Evolutionary conservation across 1,140 invertebrate species (phyloP).

Genomic region (Calliopsis andreniformis): DNA sequence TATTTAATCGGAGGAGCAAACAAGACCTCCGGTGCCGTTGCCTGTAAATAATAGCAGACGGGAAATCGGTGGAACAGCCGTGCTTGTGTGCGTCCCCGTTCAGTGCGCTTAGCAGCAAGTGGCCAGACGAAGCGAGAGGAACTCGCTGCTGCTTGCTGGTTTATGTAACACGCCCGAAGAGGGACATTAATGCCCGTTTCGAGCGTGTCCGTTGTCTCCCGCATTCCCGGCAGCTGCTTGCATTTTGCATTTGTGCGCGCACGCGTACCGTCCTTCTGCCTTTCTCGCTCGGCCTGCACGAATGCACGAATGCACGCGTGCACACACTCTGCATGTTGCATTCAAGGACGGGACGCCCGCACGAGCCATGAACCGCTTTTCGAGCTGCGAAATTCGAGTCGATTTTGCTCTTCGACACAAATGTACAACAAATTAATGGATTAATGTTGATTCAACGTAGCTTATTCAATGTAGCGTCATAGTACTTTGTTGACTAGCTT

Average conservation of each 20-base stretch:
- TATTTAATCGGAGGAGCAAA: slow-evolving; percentile 31
- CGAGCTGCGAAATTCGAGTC: not conserved
- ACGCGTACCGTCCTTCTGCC: not conserved
- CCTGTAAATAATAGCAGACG: slow-evolving; percentile 11
- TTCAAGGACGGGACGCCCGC: slow-evolving; percentile 58
- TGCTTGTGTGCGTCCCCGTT: not conserved
- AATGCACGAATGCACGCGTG: not conserved
- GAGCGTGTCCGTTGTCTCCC: slow-evolving; percentile 66
- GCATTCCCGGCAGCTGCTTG: slow-evolving; percentile 68
- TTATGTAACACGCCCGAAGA: slow-evolving; percentile 64
- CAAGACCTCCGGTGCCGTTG: not conserved
- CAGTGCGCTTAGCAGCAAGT: not conserved
- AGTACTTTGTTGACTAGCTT: too few relatives aligned
- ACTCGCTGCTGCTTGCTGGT: slow-evolving; percentile 49
- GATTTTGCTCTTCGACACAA: not conserved
- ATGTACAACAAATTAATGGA: too few relatives aligned
- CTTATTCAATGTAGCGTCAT: too few relatives aligned
- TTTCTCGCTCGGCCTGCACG: slow-evolving; percentile 9
- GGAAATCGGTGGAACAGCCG: slow-evolving; percentile 16
- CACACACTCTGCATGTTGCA: too few relatives aligned
- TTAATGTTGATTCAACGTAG: too few relatives aligned
- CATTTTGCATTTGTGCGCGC: slow-evolving; percentile 33
- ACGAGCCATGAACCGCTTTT: slow-evolving; percentile 12
- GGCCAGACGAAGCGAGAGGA: not conserved
- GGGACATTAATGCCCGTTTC: slow-evolving; percentile 64